These are phyloP conservation scores for Oxyura jamaicensis DNA, from an alignment of 2,113 vertebrate genomes.

Conservation along the genomic window DNA sequence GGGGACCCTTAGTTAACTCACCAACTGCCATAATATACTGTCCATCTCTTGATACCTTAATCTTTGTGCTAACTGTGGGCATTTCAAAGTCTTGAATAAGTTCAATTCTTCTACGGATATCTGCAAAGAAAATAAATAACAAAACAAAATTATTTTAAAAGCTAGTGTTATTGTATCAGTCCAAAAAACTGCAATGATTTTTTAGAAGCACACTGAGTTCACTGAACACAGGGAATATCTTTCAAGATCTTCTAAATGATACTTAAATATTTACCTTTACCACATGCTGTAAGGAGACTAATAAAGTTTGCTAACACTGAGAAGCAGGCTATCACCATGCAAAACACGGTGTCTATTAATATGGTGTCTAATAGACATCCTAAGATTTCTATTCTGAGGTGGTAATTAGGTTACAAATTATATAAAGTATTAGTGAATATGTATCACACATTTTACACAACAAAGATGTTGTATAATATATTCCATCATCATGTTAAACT, in stretches of 20 bases:
- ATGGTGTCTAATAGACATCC: too few relatives aligned
- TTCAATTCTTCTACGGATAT: slow-evolving; percentile 94
- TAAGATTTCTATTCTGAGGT: neutral
- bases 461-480: neutral
- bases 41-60: slow-evolving; percentile 93
- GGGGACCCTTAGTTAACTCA: slow-evolving; percentile 63
- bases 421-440: neutral
- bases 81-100: slow-evolving; percentile 99
- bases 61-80: slow-evolving; percentile 92
- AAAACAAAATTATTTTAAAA: neutral
- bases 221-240: neutral
- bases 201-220: neutral
- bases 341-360: neutral
- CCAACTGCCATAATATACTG: slow-evolving; percentile 95
- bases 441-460: neutral
- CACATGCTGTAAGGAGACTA: neutral
- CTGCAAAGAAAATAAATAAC: slow-evolving; percentile 64
- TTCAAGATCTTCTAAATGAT: neutral
- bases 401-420: neutral
- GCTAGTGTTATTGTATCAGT: neutral
- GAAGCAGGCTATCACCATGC: neutral
- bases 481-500: neutral
- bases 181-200: fast-evolving
- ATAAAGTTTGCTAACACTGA: neutral
- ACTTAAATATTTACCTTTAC: neutral